Evolutionary conservation across 2,113 vertebrate genomes (phyloP), one percentile per base, ranked within the genome.

Genomic region (Trichechus manatus): DNA sequence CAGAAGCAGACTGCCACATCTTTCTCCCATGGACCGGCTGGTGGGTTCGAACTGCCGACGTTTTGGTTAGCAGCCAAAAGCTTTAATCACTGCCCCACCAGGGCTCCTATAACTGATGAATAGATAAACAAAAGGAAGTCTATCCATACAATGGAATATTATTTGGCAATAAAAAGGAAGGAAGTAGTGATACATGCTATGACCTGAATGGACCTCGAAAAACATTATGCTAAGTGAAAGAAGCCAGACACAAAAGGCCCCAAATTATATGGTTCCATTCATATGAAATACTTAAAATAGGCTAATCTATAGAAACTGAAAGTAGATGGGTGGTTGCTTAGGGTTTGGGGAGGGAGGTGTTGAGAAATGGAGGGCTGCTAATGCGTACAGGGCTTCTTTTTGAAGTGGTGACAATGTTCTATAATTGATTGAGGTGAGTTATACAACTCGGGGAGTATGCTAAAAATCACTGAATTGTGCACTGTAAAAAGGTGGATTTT

Each of bases 401-500:
- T 22, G 20, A 80, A 53, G 59, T 78, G 9, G 77, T 93, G 11
- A 89, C 90, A 88, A 11, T 74, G 22, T 83, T 88, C 8, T 78
- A 29, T 86, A 86, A 50, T 92, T 84, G 47, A 87, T 80, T 97
- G 53, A 74, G 22, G 44, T 86, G 80, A 87, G 83, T 10, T 33
- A 56, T 29, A 91, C 14, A 92, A 75, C 31, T 95, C 70, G 94
- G 33, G 63, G 29, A 91, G 81, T 81, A 84, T 53, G 85, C 9
- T 84, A 96, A 92, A 96, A 87, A 19, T 9, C 66, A 93, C 39
- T 44, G 56, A 53, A 59, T 20, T 87, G 22, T 36, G 66, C 72
- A 75, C 63, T 84, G 80, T 87, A 83, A 85, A 87, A 96, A 23
- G 50, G 50, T 89, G 22, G 81, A 31, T 96, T 91, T 94, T 86